Evolutionary conservation across 92 coral and sea anemone species (phyloP).

Genomic region (Ricordea florida): DNA sequence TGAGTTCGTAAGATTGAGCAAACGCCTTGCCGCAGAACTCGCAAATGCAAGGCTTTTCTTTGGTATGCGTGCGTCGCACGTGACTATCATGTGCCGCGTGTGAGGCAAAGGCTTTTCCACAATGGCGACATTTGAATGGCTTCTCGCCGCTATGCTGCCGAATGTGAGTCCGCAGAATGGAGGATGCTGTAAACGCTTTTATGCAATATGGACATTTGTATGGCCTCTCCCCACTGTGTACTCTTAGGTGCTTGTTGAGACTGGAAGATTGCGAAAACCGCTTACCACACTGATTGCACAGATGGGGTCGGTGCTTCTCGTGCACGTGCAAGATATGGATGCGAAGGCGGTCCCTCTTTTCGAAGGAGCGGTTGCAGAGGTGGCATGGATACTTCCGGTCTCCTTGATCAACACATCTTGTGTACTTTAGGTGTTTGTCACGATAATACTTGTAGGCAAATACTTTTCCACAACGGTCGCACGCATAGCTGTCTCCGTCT

Average conservation of each 20-base stretch:
- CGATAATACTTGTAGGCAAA: slow-evolving; percentile 98
- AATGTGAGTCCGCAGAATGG: slow-evolving; percentile 93
- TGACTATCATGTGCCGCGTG: slow-evolving; percentile 99
- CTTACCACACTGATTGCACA: slow-evolving; percentile 95
- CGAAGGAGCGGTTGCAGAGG: slow-evolving; percentile 97
- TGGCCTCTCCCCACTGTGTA: slow-evolving; percentile 98
- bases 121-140: slow-evolving; percentile 98
- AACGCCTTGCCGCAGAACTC: slow-evolving; percentile 99
- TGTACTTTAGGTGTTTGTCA: slow-evolving; percentile 96
- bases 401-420: slow-evolving; percentile 98
- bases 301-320: slow-evolving; percentile 99
- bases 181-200: slow-evolving; percentile 98
- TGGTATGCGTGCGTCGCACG: slow-evolving; percentile 98
- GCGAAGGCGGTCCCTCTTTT: slow-evolving; percentile 97
- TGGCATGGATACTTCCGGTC: slow-evolving; percentile 96
- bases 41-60: slow-evolving; percentile 96
- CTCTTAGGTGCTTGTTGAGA: slow-evolving; percentile 91
- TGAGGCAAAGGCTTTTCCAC: slow-evolving; percentile 98
- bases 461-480: slow-evolving; percentile 98
- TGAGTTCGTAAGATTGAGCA: slow-evolving; percentile 97
- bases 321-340: slow-evolving; percentile 98
- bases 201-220: slow-evolving; percentile 97
- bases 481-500: slow-evolving; percentile 84
- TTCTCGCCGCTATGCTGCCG: slow-evolving; percentile 98
- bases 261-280: slow-evolving; percentile 98